Evolutionary conservation across 2,888 invertebrate species (phyloP).

Genomic region (Sminthurides aquaticus): DNA sequence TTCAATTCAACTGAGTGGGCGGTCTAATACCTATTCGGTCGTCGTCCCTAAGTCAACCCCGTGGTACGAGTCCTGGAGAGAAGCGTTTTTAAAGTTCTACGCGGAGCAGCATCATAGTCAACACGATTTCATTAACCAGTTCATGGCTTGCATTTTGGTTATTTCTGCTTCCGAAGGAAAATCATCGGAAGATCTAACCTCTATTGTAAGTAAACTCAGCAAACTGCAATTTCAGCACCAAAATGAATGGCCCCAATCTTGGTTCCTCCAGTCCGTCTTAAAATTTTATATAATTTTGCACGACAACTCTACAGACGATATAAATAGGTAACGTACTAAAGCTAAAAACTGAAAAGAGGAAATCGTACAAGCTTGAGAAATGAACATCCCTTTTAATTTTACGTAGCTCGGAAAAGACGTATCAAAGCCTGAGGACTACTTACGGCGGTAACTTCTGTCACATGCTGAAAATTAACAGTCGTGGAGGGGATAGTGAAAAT

Average conservation of each 20-base stretch:
- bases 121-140: conserved; percentile 91
- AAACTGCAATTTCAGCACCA: conserved; percentile 72
- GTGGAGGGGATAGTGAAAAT: conserved; percentile 17
- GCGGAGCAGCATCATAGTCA: conserved; percentile 75
- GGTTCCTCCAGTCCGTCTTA: conserved; percentile 60
- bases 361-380: not conserved
- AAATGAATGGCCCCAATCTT: conserved; percentile 62
- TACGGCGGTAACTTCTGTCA: conserved; percentile 85
- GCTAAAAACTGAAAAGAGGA: not conserved
- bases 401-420: conserved; percentile 71
- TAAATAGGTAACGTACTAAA: conserved; percentile 58
- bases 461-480: conserved; percentile 70
- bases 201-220: conserved; percentile 32
- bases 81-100: conserved; percentile 67
- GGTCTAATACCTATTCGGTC: conserved; percentile 51
- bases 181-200: conserved; percentile 58
- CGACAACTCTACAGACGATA: conserved; percentile 66
- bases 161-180: conserved; percentile 35
- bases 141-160: conserved; percentile 69
- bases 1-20: conserved; percentile 12
- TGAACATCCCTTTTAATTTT: not conserved
- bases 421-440: conserved; percentile 74
- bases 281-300: conserved; percentile 85
- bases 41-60: conserved; percentile 70
- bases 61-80: conserved; percentile 95